Base-by-base conservation (phyloP, 2,797 vertebrate species). In the Crenichthys baileyi region DNA sequence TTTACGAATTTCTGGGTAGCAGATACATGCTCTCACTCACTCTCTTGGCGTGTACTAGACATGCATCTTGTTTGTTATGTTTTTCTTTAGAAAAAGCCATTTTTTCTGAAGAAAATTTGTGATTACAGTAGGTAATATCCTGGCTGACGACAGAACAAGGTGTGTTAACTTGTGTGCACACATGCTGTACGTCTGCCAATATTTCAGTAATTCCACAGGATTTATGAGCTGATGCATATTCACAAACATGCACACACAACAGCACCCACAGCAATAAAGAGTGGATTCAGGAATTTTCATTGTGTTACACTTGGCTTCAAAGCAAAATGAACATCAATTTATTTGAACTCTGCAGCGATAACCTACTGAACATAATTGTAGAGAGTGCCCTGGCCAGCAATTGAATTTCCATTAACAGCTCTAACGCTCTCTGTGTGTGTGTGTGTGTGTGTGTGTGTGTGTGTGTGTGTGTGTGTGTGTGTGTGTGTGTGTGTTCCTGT, bases 331-430 rank as follows among this genome's bases (percentile, higher is more conserved):
- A 83, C 79, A 77, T 60, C 70, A 20, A 80, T 90, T 75, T 89
- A 87, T 89, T 85, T 80, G 83, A 91, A 80, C 70, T 79, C 83
- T 82, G 79, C 70, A 74, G 53, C 72, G 70, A 85, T 86, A 84
- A 77, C 76, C 60, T 70, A 51, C 72, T 85, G 78, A 83, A 83
- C 51, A 73, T 86, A 83, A 88, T 75, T 77, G 83, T 70, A 77
- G 70, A 72, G 87, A 76, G 86, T 39, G 65, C 75, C 79, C 80
- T 76, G 78, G 85, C 90, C 88, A 85, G 83, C 85, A 86, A 73
- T 88, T 87, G 79, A 81, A 84, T 82, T 87, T 86, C 83, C 80
- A 89, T 92, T 90, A 89, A 84, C 80, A 79, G 76, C 82, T 82
- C 81, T 72, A 61, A 82, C 41, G 70, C 78, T 68, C 18, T 51